Conservation (phyloP, 1,140 invertebrate species). For the Thalassaphorura encarpata region DNA sequence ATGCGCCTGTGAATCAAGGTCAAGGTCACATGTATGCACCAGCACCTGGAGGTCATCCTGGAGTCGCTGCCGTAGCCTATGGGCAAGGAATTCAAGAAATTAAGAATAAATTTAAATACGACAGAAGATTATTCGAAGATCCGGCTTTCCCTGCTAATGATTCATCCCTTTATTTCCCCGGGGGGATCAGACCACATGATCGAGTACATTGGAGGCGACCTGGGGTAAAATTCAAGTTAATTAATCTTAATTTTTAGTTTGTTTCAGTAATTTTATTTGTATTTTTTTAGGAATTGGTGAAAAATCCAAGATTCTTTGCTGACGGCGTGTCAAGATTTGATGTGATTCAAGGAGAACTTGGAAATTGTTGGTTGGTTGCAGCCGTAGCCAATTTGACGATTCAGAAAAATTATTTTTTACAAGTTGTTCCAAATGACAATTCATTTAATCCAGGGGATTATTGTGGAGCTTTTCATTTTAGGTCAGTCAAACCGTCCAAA, state of each 20-base stretch:
- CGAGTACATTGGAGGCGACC: background rate
- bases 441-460: conserved; percentile 42
- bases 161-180: background rate
- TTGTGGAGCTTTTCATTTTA: conserved; percentile 38
- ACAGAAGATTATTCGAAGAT: conserved; percentile 41
- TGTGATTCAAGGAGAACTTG: conserved; percentile 49
- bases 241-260: background rate
- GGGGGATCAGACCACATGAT: background rate
- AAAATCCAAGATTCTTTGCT: conserved; percentile 44
- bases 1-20: too few relatives aligned
- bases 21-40: too few relatives aligned
- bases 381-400: conserved; percentile 48
- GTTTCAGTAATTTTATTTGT: too few relatives aligned
- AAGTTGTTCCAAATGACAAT: conserved; percentile 51
- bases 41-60: too few relatives aligned
- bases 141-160: conserved; percentile 43
- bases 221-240: background rate
- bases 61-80: too few relatives aligned
- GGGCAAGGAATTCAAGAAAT: too few relatives aligned
- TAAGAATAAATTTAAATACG: too few relatives aligned
- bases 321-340: conserved; percentile 48
- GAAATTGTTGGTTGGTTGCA: conserved; percentile 43
- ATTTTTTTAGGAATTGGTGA: conserved; percentile 42
- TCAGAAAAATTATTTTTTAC: conserved; percentile 41
- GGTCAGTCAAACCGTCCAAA: conserved; percentile 16